Evolutionary conservation across 2,113 vertebrate genomes (phyloP).

Genomic region (Antechinus flavipes): DNA sequence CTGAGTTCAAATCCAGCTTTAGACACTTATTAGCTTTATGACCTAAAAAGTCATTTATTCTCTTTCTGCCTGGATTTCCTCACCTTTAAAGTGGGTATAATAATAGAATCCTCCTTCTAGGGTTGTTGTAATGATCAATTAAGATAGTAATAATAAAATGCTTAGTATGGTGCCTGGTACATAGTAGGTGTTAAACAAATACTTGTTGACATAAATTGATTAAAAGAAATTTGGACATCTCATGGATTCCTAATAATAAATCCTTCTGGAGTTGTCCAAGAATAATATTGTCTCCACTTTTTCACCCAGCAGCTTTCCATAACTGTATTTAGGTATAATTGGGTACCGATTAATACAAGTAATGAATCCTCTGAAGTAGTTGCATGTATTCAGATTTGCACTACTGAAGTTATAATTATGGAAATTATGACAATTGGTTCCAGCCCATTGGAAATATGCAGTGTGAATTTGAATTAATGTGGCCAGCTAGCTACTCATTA

Average conservation of each 20-base stretch:
- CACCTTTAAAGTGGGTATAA: neutral
- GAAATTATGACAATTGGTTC: neutral
- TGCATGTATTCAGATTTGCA: neutral
- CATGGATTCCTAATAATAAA: neutral
- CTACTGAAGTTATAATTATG: neutral
- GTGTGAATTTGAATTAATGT: neutral
- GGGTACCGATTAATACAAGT: neutral
- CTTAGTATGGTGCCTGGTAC: neutral
- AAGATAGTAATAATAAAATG: neutral
- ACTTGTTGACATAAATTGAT: neutral
- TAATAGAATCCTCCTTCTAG: neutral
- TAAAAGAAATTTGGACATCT: neutral
- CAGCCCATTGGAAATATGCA: neutral
- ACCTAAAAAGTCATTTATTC: neutral
- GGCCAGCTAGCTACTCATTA: neutral
- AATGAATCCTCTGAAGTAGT: neutral
- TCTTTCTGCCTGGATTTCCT: neutral
- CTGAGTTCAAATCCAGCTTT: neutral
- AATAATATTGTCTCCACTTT: neutral
- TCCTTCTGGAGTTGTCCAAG: neutral
- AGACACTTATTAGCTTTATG: neutral
- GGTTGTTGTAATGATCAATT: neutral
- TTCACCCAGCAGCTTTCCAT: neutral
- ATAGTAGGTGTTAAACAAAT: neutral
- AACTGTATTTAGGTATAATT: neutral